Percentiles rank a stretch among this genome's conserved stretches.
phyloP scores from a whole-genome alignment of 2,113 vertebrate genomes.

The Rhagologus leucostigma region DNA sequence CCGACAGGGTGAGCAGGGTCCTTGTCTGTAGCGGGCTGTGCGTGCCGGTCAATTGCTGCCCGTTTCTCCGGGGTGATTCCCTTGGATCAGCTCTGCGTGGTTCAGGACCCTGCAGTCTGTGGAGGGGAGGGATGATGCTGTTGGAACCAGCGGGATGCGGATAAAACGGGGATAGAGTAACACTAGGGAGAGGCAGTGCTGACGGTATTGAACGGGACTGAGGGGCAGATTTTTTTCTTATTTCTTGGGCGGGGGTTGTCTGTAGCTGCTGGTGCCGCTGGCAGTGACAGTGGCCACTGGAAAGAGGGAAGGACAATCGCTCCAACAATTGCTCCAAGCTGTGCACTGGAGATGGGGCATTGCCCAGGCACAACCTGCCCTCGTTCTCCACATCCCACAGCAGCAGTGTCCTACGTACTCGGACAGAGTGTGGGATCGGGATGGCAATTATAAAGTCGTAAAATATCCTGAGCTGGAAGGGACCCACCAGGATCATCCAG shows the following conservation, averaged over 20 bases:
- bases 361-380: neutral
- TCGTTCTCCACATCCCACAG: accelerated
- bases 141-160: neutral
- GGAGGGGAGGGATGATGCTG: neutral
- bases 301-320: neutral
- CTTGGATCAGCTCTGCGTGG: neutral
- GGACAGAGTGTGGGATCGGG: neutral
- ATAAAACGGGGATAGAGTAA: neutral
- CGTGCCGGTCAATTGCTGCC: neutral
- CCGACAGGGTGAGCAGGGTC: neutral
- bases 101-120: neutral
- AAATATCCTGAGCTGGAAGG: neutral
- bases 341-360: neutral
- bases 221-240: neutral
- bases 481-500: accelerated
- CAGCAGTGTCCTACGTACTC: neutral
- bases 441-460: accelerated
- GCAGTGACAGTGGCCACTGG: neutral
- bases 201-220: accelerated
- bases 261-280: neutral
- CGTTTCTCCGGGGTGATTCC: neutral
- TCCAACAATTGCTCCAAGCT: neutral
- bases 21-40: neutral
- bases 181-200: neutral
- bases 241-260: neutral